Evolutionary conservation across 1,140 invertebrate genomes (phyloP), one percentile per base, ranked within the genome.

Genomic region (Caenorhabditis tropicalis): DNA sequence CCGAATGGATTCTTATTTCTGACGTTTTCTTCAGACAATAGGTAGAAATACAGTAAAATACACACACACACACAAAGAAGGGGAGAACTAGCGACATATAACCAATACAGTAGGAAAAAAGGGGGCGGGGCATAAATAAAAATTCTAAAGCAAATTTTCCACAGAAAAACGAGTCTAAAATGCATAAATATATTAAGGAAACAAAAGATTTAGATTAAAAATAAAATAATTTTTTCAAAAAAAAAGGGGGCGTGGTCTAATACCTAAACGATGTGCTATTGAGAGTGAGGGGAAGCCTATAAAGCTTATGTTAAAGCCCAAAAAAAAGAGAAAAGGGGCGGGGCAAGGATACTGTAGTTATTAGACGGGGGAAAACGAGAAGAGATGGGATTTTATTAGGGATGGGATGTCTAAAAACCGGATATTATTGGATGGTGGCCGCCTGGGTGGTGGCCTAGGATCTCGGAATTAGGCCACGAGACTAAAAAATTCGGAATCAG

Each of bases 331-430:
- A 33, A 33, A 33, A 36, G 58, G 31, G 58, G 58, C 58, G 58
- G 31, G 58, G 58, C 58, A 65, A 65, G 58, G 58, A 65, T 65
- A 65, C 58, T 65, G 58, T 65, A 65, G 58, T 65, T 65, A 65
- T 65, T 65, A 65, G 58, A 31, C 49, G 21, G 49, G 24, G 7
- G 21, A 27, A 5, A 56, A 33, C 19, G 7, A 58, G 29, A 58
- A 12, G 21, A 16, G 21, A 27, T 29, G 53, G 24, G 53, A 29
- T 12, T 16, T 65, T 65, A 65, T 65, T 65, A 65, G 53, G 21
- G 21, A 43, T 6, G 24, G 53, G 53, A 24, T 27, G 53, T 56
- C 53, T 56, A 27, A 56, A 27, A 65, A 65, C 58, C 58, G 58
- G 58, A 65, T 36, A 21, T 15, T n/a, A 16, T 53, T 58, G 2